Evolutionary conservation across 2,113 vertebrate species (phyloP).

Genomic region (Bubo blakistoni): DNA sequence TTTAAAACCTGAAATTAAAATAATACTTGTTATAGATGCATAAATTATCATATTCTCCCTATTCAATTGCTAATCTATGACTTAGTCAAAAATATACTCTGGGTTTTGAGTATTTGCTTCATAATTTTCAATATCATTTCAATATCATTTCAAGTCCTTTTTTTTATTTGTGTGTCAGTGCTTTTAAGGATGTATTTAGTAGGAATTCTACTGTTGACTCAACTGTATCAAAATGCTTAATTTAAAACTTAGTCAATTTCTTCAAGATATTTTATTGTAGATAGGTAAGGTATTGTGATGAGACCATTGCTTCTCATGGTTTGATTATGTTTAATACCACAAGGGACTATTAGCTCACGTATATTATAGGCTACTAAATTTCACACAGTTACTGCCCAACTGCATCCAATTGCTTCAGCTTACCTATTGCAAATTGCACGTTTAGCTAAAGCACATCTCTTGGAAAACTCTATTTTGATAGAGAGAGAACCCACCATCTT

Average conservation of each 20-base stretch:
- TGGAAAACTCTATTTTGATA: neutral
- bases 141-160: neutral
- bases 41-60: neutral
- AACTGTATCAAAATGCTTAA: neutral
- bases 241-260: neutral
- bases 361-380: neutral
- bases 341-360: neutral
- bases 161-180: accelerated
- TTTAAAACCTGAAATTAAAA: neutral
- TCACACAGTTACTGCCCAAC: neutral
- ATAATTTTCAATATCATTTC: neutral
- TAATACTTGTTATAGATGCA: neutral
- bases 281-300: neutral
- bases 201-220: neutral
- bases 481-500: neutral
- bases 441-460: neutral
- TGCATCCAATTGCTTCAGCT: neutral
- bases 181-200: neutral
- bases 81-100: neutral
- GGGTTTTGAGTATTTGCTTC: neutral
- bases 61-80: neutral
- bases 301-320: neutral
- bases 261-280: neutral
- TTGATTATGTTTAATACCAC: neutral
- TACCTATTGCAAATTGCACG: neutral